These are phyloP conservation scores for Akabosia matsudoensis DNA, from an alignment of 1,140 invertebrate species.

Conservation along the genomic window DNA sequence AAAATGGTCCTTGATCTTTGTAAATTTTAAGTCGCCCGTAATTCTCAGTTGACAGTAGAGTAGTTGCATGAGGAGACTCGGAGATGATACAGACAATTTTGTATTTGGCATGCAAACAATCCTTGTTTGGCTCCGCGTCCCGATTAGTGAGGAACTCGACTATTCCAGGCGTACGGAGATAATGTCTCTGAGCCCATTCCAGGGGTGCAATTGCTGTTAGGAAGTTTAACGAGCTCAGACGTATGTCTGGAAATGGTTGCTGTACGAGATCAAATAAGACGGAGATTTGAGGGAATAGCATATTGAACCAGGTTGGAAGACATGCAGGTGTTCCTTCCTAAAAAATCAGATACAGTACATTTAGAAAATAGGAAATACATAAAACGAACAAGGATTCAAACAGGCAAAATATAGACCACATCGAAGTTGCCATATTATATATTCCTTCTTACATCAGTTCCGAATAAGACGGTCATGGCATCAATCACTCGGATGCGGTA, in stretches of 20 bases:
- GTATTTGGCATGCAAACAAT: constrained; percentile 43
- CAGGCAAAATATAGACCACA: neutral
- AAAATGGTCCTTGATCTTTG: constrained; percentile 42
- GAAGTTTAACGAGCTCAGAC: constrained; percentile 38
- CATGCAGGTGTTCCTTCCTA: constrained; percentile 31
- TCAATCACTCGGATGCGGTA: constrained; percentile 40
- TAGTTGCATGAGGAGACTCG: constrained; percentile 35
- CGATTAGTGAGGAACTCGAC: constrained; percentile 43
- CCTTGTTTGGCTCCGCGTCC: constrained; percentile 40
- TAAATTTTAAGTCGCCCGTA: constrained; percentile 38
- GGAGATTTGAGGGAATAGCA: constrained; percentile 39
- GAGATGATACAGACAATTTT: constrained; percentile 41
- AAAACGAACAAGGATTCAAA: constrained; percentile 13
- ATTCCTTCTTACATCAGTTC: constrained; percentile 29
- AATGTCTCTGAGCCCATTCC: constrained; percentile 46
- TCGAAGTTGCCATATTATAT: neutral
- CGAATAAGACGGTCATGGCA: constrained; percentile 40
- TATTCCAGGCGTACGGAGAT: constrained; percentile 40
- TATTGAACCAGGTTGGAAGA: constrained; percentile 35
- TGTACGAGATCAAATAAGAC: constrained; percentile 40
- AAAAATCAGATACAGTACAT: constrained; percentile 8
- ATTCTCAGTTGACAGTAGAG: constrained; percentile 36
- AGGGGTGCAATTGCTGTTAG: constrained; percentile 37
- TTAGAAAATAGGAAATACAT: too few relatives aligned
- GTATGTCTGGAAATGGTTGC: constrained; percentile 44